A percentile compares a stretch with the other conserved stretches of the same genome.
These are phyloP conservation scores for Agrilus mali DNA, from an alignment of 2,888 invertebrate genomes.

Conservation along the genomic window DNA sequence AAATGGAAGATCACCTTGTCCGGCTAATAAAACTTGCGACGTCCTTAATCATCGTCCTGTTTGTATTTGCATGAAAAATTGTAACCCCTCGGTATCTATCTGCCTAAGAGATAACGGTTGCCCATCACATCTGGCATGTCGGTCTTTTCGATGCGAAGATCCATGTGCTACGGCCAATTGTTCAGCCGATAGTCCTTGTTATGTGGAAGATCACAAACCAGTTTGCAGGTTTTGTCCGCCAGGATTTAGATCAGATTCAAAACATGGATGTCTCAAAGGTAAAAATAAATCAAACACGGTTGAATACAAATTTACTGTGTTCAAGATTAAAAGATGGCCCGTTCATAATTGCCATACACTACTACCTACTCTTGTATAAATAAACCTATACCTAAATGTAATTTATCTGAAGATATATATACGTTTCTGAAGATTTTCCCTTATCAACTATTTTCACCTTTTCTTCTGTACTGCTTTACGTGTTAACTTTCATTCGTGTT, in stretches of 20 bases:
- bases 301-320: too few species aligned
- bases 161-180: slow-evolving; percentile 79
- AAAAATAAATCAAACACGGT: slow-evolving; percentile 32
- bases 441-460: too few species aligned
- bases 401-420: too few species aligned
- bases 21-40: slow-evolving; percentile 74
- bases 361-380: slow-evolving; percentile 5
- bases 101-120: slow-evolving; percentile 84
- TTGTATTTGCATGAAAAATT: slow-evolving; percentile 79
- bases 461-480: too few species aligned
- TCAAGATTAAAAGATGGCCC: too few species aligned
- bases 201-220: slow-evolving; percentile 88
- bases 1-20: slow-evolving; percentile 51
- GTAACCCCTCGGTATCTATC: slow-evolving; percentile 74
- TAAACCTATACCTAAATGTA: too few species aligned
- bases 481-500: too few species aligned
- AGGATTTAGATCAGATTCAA: slow-evolving; percentile 84
- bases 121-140: slow-evolving; percentile 72
- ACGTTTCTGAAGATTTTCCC: too few species aligned
- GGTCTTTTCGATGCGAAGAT: slow-evolving; percentile 81
- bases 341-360: neutral
- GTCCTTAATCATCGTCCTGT: slow-evolving; percentile 77
- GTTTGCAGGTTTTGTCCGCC: slow-evolving; percentile 92
- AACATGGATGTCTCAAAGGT: slow-evolving; percentile 94
- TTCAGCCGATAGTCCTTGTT: slow-evolving; percentile 76